Conservation (phyloP, 2,113 vertebrate species). For the Chauna torquata region DNA sequence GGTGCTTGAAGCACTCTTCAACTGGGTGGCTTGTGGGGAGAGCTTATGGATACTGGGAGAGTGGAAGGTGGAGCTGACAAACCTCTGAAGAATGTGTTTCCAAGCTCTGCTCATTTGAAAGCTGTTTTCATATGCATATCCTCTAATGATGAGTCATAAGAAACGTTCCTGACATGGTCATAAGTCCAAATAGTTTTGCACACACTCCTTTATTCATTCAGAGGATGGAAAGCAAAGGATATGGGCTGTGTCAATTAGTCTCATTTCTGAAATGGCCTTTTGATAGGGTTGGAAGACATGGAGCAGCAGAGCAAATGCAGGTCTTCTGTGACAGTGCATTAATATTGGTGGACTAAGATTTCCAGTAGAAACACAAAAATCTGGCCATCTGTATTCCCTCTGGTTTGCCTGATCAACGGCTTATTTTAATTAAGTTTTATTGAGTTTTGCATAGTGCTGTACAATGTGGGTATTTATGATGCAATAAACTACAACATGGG, state of each 20-base stretch:
- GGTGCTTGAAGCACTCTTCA: background rate
- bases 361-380: conserved; percentile 1
- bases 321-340: background rate
- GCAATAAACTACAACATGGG: background rate
- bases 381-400: background rate
- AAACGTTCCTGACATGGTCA: background rate
- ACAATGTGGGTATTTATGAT: background rate
- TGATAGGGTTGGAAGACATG: background rate
- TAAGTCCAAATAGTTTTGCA: background rate
- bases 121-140: background rate
- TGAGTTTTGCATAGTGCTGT: background rate
- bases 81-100: background rate
- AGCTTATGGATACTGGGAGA: background rate
- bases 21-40: background rate
- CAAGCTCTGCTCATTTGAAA: background rate
- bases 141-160: background rate
- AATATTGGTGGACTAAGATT: background rate
- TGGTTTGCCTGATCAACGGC: background rate
- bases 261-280: background rate
- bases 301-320: background rate
- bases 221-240: background rate
- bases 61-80: background rate
- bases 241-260: background rate
- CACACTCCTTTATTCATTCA: background rate
- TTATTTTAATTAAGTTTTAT: conserved; percentile 6